Evolutionary conservation across 2,888 invertebrate species (phyloP), one percentile per base, ranked within the genome.

Genomic region (Alloscopus bannaensis): DNA sequence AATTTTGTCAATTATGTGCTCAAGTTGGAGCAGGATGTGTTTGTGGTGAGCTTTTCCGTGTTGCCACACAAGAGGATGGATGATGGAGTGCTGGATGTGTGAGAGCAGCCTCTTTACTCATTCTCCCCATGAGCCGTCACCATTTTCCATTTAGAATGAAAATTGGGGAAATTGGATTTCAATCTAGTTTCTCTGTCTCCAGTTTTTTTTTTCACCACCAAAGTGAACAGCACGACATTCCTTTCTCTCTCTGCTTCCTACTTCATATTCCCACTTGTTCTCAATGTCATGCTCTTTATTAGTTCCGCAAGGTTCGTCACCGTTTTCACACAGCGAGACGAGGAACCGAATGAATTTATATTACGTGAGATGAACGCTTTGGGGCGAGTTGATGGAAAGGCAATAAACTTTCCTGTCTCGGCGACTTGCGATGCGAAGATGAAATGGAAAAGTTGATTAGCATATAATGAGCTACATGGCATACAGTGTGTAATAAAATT

Each of bases 111-210:
- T 59, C 20, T 31, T 36, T 59, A 29, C 26, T n/a, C 40, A 40
- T 62, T 42, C 62, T 62, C 62, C 24, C 24, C 42, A 40, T 16
- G 40, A 62, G 26, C 31, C 42, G 59, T 59, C 59, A 40, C 62
- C 22, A 62, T 40, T 62, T 62, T 40, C 62, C 62, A 62, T 62
- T 62, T 62, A 62, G 70, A 57, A 29, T 69, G 70, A 47, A 42
- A 57, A 70, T 57, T 60, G 70, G 55, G 70, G 70, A 70, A 70
- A 70, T 70, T 70, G 70, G 60, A 70, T 70, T 70, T 60, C 70
- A 62, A 40, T 62, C 62, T 62, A 24, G 26, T 42, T 40, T 40
- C 42, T 60, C 18, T 2, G n/a, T n/a, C n/a, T n/a, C n/a, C n/a
- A n/a, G n/a, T n/a, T n/a, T 22, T 26, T 8, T 22, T 50, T n/a